Conservation (phyloP, 37 sponge, comb jelly and placozoan genomes). For the Oopsacas minuta region DNA sequence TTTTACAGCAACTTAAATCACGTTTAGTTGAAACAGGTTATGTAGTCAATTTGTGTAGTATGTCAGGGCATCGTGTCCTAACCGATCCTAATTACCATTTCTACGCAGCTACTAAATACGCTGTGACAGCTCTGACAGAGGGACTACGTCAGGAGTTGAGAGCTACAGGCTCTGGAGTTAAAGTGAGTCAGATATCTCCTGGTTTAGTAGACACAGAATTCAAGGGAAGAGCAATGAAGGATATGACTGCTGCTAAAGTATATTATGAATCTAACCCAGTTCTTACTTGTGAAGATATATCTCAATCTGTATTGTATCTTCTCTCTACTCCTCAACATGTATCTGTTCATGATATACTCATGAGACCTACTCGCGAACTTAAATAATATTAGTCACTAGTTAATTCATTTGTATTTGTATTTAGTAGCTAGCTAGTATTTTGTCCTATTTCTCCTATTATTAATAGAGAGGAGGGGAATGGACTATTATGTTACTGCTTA, state of each 20-base stretch:
- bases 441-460: too few relatives aligned
- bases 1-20: conserved; percentile 42
- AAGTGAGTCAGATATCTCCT: conserved; percentile 61
- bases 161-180: conserved; percentile 38
- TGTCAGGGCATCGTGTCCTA: conserved; percentile 45
- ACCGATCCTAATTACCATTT: conserved; percentile 22
- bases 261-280: conserved; percentile 16
- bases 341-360: neutral
- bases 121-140: conserved; percentile 68
- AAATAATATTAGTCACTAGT: too few relatives aligned
- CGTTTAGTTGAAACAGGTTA: conserved; percentile 54
- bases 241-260: conserved; percentile 28
- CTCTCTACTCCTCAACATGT: conserved; percentile 35
- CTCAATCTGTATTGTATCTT: conserved; percentile 36
- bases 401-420: too few relatives aligned
- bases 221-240: conserved; percentile 21
- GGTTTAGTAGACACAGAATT: conserved; percentile 60
- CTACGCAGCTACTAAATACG: conserved; percentile 60
- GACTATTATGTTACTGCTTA: too few relatives aligned
- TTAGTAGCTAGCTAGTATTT: too few relatives aligned
- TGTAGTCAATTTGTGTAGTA: conserved; percentile 43
- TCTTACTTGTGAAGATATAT: conserved; percentile 53
- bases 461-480: too few relatives aligned
- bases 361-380: conserved; percentile 14
- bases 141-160: conserved; percentile 54